These are phyloP conservation scores for Hestina assimilis DNA, from an alignment of 1,140 invertebrate species.

Conservation along the genomic window DNA sequence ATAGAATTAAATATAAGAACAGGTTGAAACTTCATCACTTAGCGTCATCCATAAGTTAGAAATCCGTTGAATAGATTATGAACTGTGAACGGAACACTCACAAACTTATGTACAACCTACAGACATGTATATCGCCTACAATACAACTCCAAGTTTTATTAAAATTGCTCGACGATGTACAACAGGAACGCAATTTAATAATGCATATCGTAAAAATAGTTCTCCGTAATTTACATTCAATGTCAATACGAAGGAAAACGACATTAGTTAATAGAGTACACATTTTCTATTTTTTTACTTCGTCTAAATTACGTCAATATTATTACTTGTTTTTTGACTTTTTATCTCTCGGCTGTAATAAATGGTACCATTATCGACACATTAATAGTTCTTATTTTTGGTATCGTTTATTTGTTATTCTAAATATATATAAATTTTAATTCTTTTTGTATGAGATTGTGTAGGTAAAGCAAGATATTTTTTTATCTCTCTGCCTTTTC, in stretches of 20 bases:
- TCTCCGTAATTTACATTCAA: slow-evolving; percentile 3
- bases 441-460: no score
- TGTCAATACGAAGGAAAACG: slow-evolving; percentile 2
- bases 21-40: slow-evolving; percentile 18
- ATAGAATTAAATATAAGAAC: not conserved
- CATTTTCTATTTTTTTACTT: not conserved
- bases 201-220: slow-evolving; percentile 6
- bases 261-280: not conserved
- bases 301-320: no score
- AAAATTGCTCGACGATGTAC: slow-evolving; percentile 11
- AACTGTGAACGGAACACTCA: slow-evolving; percentile 1
- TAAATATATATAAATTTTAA: no score
- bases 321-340: no score
- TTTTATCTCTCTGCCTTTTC: no score
- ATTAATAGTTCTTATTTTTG: no score
- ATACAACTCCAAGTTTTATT: slow-evolving; percentile 9
- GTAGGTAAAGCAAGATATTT: no score
- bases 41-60: slow-evolving; percentile 26
- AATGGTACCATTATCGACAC: no score
- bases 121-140: slow-evolving; percentile 5
- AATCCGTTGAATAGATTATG: slow-evolving; percentile 31
- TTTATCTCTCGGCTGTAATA: no score
- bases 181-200: slow-evolving; percentile 12
- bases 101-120: not conserved
- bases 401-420: no score